Conservation (phyloP, 2,888 invertebrate species). For the Germaria angustata region DNA sequence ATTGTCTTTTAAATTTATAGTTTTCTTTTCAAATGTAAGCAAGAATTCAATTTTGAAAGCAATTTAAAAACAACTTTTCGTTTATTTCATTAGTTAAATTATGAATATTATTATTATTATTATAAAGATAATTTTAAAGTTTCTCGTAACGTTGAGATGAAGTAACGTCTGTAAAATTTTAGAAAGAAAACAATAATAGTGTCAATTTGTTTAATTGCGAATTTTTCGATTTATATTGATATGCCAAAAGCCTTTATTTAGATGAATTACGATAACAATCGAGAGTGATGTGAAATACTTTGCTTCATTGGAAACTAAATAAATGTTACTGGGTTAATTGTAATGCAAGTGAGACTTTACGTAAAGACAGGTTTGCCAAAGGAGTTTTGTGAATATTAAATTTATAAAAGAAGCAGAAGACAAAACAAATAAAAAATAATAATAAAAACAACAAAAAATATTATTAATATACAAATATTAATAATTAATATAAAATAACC, state of each 20-base stretch:
- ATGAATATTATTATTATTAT: slow-evolving; percentile 71
- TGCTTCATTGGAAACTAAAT: not conserved
- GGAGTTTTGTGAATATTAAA: not conserved
- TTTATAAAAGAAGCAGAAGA: not conserved
- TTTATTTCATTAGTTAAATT: slow-evolving; percentile 38
- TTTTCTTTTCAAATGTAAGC: slow-evolving; percentile 66
- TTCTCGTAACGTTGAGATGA: slow-evolving; percentile 95
- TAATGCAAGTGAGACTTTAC: not conserved
- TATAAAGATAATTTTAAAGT: slow-evolving; percentile 88
- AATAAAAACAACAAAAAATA: not conserved
- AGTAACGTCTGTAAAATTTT: slow-evolving; percentile 92
- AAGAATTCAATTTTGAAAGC: slow-evolving; percentile 59
- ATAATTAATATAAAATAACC: too few species aligned
- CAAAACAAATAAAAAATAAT: not conserved
- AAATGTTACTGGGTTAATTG: slow-evolving; percentile 9
- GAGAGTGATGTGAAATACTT: slow-evolving; percentile 6
- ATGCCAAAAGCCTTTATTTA: slow-evolving; percentile 41
- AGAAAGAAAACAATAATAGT: slow-evolving; percentile 68
- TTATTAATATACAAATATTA: too few species aligned
- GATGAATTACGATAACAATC: slow-evolving; percentile 13
- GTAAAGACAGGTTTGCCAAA: not conserved
- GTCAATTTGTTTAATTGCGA: slow-evolving; percentile 22
- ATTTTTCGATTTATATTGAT: slow-evolving; percentile 18
- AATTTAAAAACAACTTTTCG: slow-evolving; percentile 33
- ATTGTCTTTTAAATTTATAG: slow-evolving; percentile 57